phyloP scores from a whole-genome alignment of 1,140 invertebrate species.

The Drosophila nannoptera region DNA sequence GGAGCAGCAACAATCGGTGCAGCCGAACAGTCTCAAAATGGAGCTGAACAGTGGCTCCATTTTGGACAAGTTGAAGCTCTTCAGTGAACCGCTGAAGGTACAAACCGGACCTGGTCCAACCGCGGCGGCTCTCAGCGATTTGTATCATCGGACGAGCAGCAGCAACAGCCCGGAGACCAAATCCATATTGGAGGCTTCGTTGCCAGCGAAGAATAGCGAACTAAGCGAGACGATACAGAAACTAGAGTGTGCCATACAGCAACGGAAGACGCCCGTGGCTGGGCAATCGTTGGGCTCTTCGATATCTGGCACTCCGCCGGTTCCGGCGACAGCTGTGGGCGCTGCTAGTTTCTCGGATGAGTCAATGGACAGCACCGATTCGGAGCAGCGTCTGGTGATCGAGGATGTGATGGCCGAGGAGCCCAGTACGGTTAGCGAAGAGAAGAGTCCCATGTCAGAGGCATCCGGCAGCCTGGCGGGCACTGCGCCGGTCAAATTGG shows the following conservation, averaged over 20 bases:
- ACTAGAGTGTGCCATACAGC: slow-evolving; percentile 78
- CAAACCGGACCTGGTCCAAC: slow-evolving; percentile 35
- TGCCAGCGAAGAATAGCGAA: slow-evolving; percentile 81
- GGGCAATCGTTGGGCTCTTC: slow-evolving; percentile 61
- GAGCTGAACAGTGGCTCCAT: slow-evolving; percentile 4
- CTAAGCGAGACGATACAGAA: slow-evolving; percentile 83
- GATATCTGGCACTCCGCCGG: slow-evolving; percentile 51
- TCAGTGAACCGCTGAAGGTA: slow-evolving; percentile 64
- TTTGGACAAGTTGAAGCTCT: slow-evolving; percentile 37
- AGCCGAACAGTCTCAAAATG: slow-evolving; percentile 22
- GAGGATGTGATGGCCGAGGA: slow-evolving; percentile 73
- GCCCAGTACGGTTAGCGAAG: slow-evolving; percentile 47
- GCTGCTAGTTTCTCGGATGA: slow-evolving; percentile 74
- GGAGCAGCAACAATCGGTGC: neutral
- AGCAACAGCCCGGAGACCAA: slow-evolving; percentile 73
- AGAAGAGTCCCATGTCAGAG: slow-evolving; percentile 61
- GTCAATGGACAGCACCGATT: slow-evolving; percentile 86
- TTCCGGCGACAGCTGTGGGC: slow-evolving; percentile 38
- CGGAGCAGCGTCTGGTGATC: slow-evolving; percentile 84
- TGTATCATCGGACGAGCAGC: slow-evolving; percentile 32
- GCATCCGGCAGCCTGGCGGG: slow-evolving; percentile 27
- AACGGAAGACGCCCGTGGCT: slow-evolving; percentile 67
- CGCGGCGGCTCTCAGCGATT: slow-evolving; percentile 36
- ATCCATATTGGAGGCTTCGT: slow-evolving; percentile 73
- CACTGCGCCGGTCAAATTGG: slow-evolving; percentile 56